Conservation (phyloP, 2,797 vertebrate species). For the Pseudochromis fuscus region DNA sequence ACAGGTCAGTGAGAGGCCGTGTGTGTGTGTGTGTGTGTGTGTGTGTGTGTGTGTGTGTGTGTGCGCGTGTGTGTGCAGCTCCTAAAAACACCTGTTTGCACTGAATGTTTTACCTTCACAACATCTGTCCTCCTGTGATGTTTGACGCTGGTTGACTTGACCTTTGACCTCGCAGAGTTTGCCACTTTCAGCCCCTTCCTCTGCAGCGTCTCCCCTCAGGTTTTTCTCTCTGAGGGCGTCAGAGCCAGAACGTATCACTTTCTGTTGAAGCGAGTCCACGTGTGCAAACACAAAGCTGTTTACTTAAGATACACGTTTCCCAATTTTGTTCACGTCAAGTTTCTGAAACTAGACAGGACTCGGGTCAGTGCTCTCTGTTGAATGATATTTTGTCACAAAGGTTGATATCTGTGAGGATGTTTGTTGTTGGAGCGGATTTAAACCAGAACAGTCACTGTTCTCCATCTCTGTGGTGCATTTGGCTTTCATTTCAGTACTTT, state of each 20-base stretch:
- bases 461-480: constrained; percentile 28
- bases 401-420: constrained; percentile 28
- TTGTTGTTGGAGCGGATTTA: constrained; percentile 51
- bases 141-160: constrained; percentile 32
- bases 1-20: constrained; percentile 33
- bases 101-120: constrained; percentile 45
- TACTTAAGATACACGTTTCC: constrained; percentile 49
- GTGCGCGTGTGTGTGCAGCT: constrained; percentile 11
- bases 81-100: constrained; percentile 43
- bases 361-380: constrained; percentile 26
- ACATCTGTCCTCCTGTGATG: constrained; percentile 41
- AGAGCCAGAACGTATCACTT: background rate
- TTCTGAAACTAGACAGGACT: constrained; percentile 24
- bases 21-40: constrained; percentile 7
- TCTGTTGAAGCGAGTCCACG: constrained; percentile 8
- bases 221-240: constrained; percentile 40
- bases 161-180: constrained; percentile 10
- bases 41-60: constrained; percentile 30
- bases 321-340: constrained; percentile 11
- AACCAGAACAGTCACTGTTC: constrained; percentile 42
- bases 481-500: constrained; percentile 12
- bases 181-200: constrained; percentile 10
- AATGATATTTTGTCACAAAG: constrained; percentile 33
- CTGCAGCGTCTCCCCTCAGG: background rate
- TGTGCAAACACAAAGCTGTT: constrained; percentile 53